Evolutionary conservation across 2,797 vertebrate species (phyloP), one percentile per base, ranked within the genome.

Genomic region (Enteromius argenteus): DNA sequence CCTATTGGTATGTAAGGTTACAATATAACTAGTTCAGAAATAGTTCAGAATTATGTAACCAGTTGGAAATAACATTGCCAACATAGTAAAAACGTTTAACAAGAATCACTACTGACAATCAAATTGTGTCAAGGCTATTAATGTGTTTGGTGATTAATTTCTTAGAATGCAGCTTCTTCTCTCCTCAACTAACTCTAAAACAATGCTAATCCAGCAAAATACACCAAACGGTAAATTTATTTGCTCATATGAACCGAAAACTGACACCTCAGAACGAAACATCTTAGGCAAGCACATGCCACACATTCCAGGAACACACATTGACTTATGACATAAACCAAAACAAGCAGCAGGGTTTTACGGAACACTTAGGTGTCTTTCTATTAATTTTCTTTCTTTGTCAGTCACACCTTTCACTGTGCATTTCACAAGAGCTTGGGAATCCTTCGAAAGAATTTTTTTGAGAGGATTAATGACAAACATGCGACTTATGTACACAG

Each of bases 271-370:
- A 66, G 86, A 91, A 89, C 90, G 88, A 91, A 88, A 84, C 62
- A 14, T 90, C 87, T 87, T 89, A 86, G 88, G 86, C 88, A 88
- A 87, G 91, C 84, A 89, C 91, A 92, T 93, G 90, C 88, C 91
- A 91, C 46, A 89, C 92, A 94, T 94, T 93, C 92, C 92, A 90
- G 89, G 78, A 90, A 92, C 89, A 91, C 90, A 91, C 89, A 90
- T 89, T 39, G 75, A 60, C 60, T 67, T 75, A 42, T 85, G 88
- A 92, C 89, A 93, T 92, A 77, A 91, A 94, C 89, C 89, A 88
- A 88, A 85, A 84, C 84, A 91, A 92, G 88, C 89, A 87, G 85
- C 66, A 74, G 86, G 87, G 88, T 80, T 84, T 91, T 84, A 74
- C 56, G 69, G 69, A 89, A 79, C 53, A 37, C 64, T 32, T 30